Evolutionary conservation across 2,888 invertebrate species (phyloP).

Genomic region (Amaurobius ferox): DNA sequence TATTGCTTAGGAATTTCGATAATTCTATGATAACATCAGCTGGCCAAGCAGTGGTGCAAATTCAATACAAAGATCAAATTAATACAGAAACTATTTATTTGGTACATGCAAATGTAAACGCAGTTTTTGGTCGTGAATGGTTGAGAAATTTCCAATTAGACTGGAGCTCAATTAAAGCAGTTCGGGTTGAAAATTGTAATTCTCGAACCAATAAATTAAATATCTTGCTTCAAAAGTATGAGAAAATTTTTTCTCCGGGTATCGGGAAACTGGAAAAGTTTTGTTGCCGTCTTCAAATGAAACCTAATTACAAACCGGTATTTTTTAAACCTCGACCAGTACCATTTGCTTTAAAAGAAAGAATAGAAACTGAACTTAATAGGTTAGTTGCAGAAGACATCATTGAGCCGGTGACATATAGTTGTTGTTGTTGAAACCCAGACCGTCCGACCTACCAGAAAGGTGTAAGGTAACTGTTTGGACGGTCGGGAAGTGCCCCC

Average conservation of each 20-base stretch:
- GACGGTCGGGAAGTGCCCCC: too few relatives aligned
- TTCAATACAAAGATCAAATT: constrained; percentile 48
- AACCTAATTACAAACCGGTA: constrained; percentile 52
- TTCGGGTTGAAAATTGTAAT: constrained; percentile 45
- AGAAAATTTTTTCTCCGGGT: constrained; percentile 47
- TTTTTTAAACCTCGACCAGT: constrained; percentile 54
- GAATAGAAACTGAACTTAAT: constrained; percentile 48
- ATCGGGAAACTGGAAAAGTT: constrained; percentile 43
- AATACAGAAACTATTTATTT: constrained; percentile 47
- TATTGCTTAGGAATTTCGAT: constrained; percentile 53
- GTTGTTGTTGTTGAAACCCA: too few relatives aligned
- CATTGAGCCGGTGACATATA: constrained; percentile 49
- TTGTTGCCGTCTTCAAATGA: constrained; percentile 54
- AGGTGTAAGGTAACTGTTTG: too few relatives aligned
- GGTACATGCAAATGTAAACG: constrained; percentile 54
- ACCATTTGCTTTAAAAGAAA: constrained; percentile 50
- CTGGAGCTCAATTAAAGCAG: constrained; percentile 48
- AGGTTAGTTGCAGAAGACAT: constrained; percentile 49
- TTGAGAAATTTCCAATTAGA: constrained; percentile 54
- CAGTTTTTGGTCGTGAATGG: constrained; percentile 53
- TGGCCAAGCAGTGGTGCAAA: constrained; percentile 56
- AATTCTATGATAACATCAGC: constrained; percentile 54
- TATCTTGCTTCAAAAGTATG: constrained; percentile 49
- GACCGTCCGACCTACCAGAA: too few relatives aligned
- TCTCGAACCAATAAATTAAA: constrained; percentile 48